Evolutionary conservation across 2,113 vertebrate genomes (phyloP).

Genomic region (Natator depressus): DNA sequence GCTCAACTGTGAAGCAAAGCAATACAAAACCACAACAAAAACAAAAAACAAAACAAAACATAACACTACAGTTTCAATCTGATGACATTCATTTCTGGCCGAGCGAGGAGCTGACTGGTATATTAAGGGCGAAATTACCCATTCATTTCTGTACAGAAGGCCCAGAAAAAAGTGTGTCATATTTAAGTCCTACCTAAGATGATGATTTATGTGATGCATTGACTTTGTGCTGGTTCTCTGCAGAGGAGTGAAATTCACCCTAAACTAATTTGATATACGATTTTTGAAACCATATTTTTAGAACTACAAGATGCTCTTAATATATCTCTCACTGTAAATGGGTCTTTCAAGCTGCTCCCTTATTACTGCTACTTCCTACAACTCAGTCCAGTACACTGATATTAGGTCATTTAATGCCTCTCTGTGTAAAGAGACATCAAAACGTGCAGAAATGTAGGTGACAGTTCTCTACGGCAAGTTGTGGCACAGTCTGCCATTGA

Average conservation of each 20-base stretch:
- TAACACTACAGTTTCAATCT: not conserved
- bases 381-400: fast-evolving
- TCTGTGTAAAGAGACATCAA: not conserved
- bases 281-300: not conserved
- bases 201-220: not conserved
- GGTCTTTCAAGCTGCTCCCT: not conserved
- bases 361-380: not conserved
- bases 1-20: not conserved
- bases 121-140: not conserved
- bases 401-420: fast-evolving
- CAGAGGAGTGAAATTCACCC: not conserved
- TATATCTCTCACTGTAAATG: fast-evolving
- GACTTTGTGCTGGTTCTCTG: not conserved
- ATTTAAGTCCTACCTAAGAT: conserved; percentile 1
- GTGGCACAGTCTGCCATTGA: not conserved
- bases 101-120: not conserved
- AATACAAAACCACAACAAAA: not conserved
- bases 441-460: not conserved
- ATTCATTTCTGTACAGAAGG: not conserved
- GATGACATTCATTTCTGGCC: fast-evolving
- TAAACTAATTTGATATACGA: not conserved
- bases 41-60: not conserved
- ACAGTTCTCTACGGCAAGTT: not conserved
- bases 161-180: not conserved
- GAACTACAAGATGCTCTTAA: not conserved